phyloP scores from a whole-genome alignment of 92 coral and sea anemone species.

The Palythoa grandiflora region DNA sequence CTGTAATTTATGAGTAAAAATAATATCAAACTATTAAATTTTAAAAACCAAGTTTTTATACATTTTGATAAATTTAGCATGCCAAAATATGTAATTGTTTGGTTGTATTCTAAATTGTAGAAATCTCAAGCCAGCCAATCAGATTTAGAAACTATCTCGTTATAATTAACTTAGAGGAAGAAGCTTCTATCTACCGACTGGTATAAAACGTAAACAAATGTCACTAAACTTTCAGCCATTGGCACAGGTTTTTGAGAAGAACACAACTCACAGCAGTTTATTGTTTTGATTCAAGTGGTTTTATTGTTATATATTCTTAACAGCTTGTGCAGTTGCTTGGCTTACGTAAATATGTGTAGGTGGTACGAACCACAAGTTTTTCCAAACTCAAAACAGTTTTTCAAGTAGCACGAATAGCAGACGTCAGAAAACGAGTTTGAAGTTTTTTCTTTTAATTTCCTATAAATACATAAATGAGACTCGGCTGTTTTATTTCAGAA shows the following conservation, averaged over 20 bases:
- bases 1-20: neutral
- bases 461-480: neutral
- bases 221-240: constrained; percentile 4
- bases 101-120: neutral
- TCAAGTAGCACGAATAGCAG: neutral
- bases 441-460: neutral
- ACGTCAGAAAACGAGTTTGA: neutral
- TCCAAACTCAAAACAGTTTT: neutral
- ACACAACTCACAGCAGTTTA: neutral
- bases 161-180: constrained; percentile 39
- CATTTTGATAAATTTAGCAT: neutral
- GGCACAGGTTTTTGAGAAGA: neutral
- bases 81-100: neutral
- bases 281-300: constrained; percentile 34
- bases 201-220: constrained; percentile 9
- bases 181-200: neutral
- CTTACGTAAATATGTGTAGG: constrained; percentile 27
- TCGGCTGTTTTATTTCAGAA: constrained; percentile 17
- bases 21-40: constrained; percentile 6
- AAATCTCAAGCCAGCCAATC: constrained; percentile 30
- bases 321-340: constrained; percentile 47
- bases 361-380: constrained; percentile 34
- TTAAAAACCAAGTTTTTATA: constrained; percentile 5
- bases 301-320: neutral
- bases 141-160: constrained; percentile 1